Percentiles rank a stretch among this genome's conserved stretches.
These are phyloP conservation scores for Ramazzottius varieornatus DNA, from an alignment of 2,888 invertebrate genomes.

Conservation along the genomic window DNA sequence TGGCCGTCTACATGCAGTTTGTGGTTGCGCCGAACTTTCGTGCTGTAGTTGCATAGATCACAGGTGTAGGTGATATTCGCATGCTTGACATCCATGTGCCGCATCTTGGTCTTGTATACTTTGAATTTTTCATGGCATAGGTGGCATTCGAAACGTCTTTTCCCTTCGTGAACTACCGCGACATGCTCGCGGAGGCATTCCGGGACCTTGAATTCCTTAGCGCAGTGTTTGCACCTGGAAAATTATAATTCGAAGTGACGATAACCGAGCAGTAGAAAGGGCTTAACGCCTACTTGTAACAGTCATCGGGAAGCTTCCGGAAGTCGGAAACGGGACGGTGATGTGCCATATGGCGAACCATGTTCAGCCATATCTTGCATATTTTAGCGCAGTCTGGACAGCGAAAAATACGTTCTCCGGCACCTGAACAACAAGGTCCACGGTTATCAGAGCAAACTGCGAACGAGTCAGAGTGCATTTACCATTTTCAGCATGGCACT, in stretches of 20 bases:
- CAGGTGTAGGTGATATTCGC: conserved; percentile 3
- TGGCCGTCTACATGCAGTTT: background rate
- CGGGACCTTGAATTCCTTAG: background rate
- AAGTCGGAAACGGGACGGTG: background rate
- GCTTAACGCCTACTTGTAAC: background rate
- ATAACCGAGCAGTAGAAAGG: background rate
- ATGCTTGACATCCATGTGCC: conserved; percentile 3
- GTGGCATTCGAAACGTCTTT: background rate
- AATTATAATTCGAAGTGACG: background rate
- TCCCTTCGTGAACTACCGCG: background rate
- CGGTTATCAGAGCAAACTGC: too few relatives aligned
- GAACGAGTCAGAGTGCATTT: too few relatives aligned
- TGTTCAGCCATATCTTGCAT: conserved; percentile 1
- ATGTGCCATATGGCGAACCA: background rate
- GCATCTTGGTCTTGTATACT: conserved; percentile 3
- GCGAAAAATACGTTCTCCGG: background rate
- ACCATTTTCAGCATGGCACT: background rate
- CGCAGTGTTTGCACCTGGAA: background rate
- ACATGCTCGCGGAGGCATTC: conserved; percentile 2
- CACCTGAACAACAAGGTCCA: background rate
- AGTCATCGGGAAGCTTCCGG: background rate
- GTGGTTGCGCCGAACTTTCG: conserved; percentile 1
- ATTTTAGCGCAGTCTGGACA: background rate
- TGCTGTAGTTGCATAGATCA: background rate
- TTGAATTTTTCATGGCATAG: conserved; percentile 2